Base-by-base conservation (phyloP, 2,888 invertebrate species). In the Tenthredo mesomela region DNA sequence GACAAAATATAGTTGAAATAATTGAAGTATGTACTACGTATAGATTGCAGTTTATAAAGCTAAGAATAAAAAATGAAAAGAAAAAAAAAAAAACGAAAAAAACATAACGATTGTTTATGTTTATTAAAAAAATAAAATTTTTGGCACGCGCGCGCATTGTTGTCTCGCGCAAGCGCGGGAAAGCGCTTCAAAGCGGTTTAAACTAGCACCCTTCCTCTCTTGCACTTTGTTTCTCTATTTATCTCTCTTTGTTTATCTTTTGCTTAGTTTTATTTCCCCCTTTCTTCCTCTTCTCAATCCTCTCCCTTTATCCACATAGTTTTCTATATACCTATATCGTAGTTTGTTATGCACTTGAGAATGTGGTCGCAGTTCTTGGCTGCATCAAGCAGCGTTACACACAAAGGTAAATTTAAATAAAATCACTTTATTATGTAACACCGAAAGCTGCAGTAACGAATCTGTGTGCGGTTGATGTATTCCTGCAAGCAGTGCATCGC, bases 361-460 rank as follows among this genome's bases (percentile, higher is more conserved):
- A 67, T 82, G 43, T 80, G 58, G 80, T 33, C 18, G 65, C 50
- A 50, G 25, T 2, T 37, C 65, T 82, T 58, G 82, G 82, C 67
- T 25, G 40, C 58, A n/a, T n/a, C n/a, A 29, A 58, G 25, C 61
- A 40, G 6, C 70, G 78, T 29, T 37, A 73, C 71, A 84, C 84
- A 87, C 87, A 89, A 88, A 89, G 87, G 87, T 87, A 87, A 87
- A 88, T 89, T 89, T 89, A 89, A 89, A 88, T 90, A 88, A 90
- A 70, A 88, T 89, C 87, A 89, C 87, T 89, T 88, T 87, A 89
- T 61, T 61, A 67, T 88, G 85, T 88, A 88, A 89, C 87, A 86
- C 47, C 33, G 21, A 73, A 43, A 18, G 18, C n/a, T 47, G 29
- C 29, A 50, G 77, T 33, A 67, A 65, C 47, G 25, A 33, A 58